A percentile compares a stretch with the other conserved stretches of the same genome.
Conservation (phyloP, 2,113 vertebrate species). For the Willisornis vidua region DNA sequence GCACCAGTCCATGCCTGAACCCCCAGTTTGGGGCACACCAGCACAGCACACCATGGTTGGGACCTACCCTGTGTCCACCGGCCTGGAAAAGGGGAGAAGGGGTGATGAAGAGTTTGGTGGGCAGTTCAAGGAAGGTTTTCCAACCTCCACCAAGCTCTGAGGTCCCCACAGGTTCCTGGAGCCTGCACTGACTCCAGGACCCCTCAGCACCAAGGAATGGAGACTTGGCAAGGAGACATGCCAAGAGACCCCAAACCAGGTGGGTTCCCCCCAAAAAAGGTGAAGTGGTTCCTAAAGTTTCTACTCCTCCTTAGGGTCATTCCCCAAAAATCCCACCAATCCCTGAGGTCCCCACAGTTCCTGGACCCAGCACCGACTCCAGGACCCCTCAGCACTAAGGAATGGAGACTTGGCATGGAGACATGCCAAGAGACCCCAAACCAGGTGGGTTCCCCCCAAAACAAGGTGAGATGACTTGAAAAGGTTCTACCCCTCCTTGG, state of each 20-base stretch:
- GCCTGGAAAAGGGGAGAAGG: conserved; percentile 49
- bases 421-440: too few species aligned
- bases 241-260: too few species aligned
- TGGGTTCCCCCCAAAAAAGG: not conserved
- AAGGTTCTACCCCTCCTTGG: not conserved
- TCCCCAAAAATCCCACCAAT: not conserved
- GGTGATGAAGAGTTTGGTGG: not conserved
- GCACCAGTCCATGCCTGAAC: not conserved
- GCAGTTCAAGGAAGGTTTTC: not conserved
- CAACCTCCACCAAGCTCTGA: not conserved
- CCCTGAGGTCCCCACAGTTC: too few species aligned
- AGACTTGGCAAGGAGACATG: too few species aligned
- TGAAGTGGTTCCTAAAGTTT: too few species aligned
- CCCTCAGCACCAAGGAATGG: too few species aligned
- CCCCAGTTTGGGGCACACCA: not conserved
- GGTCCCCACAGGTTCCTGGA: not conserved
- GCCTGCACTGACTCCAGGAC: too few species aligned
- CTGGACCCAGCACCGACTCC: too few species aligned
- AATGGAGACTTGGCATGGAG: too few species aligned
- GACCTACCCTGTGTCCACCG: conserved; percentile 69
- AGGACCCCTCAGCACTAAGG: too few species aligned
- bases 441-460: not conserved
- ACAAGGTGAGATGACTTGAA: not conserved
- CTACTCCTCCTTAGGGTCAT: too few species aligned
- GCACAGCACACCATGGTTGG: not conserved